These are phyloP conservation scores for Pseudococcus viburni DNA, from an alignment of 2,888 invertebrate species.

Conservation along the genomic window DNA sequence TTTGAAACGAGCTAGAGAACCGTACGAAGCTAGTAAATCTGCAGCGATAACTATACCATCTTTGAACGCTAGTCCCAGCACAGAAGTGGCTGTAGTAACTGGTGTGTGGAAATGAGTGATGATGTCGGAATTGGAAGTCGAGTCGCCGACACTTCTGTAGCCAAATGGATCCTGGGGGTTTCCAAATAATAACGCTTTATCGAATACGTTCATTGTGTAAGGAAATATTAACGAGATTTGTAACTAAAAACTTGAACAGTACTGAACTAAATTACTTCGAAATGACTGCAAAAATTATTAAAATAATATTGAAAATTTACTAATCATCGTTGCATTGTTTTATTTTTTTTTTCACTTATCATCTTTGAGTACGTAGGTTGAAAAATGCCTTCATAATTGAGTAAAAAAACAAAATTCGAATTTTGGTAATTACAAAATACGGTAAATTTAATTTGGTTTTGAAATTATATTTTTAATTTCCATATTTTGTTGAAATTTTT, in stretches of 20 bases:
- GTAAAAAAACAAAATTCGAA: neutral
- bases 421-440: neutral
- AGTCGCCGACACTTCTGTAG: neutral
- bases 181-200: constrained; percentile 22
- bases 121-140: constrained; percentile 25
- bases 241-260: neutral
- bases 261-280: neutral
- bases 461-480: neutral
- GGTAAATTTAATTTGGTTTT: neutral
- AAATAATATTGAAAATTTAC: constrained; percentile 1
- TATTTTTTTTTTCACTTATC: neutral
- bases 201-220: neutral
- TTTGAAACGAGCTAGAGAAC: constrained; percentile 90
- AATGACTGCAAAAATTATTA: neutral
- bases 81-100: constrained; percentile 92
- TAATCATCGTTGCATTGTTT: neutral
- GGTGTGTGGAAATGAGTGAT: constrained; percentile 73
- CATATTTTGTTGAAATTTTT: no score
- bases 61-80: constrained; percentile 88
- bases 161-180: neutral
- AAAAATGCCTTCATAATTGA: neutral
- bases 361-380: neutral
- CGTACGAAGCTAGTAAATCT: constrained; percentile 94
- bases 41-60: constrained; percentile 93
- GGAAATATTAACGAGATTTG: neutral